Base-by-base conservation (phyloP, 1,140 invertebrate species). In the Nebria ingens region DNA sequence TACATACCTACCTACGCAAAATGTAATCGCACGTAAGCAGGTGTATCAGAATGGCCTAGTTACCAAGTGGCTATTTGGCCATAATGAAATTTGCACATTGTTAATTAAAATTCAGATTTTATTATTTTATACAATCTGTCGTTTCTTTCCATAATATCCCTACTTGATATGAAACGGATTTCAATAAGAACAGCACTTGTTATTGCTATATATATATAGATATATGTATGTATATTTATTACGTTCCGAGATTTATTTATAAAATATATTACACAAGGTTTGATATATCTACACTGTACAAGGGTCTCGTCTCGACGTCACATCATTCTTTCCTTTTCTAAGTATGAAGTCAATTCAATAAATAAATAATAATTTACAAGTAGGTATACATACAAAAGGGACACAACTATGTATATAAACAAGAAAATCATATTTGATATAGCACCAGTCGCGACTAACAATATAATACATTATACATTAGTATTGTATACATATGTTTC, bases 281-380 rank as follows among this genome's bases (percentile, higher is more conserved):
- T n/a, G 25, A n/a, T 34, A 9, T 69, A 70, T 70, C 68, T 70
- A 70, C 68, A 70, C 68, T 70, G 68, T 70, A 70, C 68, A 70
- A 62, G 25, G 25, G 25, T 34, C n/a, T 34, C 25, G 19, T 54
- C 34, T 15, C 2, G 19, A 42, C 19, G 17, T 54, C 19, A 50
- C n/a, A n/a, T 53, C 15, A 25, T 56, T 49, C 23, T 50, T 38
- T 42, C n/a, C 53, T 45, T 45, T 55, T 42, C 49, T n/a, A n/a
- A n/a, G n/a, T n/a, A n/a, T n/a, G n/a, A n/a, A n/a, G 25, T 34
- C 25, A 34, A 34, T 6, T 34, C 25, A 34, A 34, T 34, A 42
- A 17, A 51, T 11, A 42, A 23, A 55, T 2, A 20, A 17, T 20
- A 50, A 51, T n/a, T n/a, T 15, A 51, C 19, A 52, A 52, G n/a